Percentiles rank a stretch among this genome's conserved stretches.
These are phyloP conservation scores for Unio delphinus DNA, from an alignment of 2,888 invertebrate species.

Conservation along the genomic window DNA sequence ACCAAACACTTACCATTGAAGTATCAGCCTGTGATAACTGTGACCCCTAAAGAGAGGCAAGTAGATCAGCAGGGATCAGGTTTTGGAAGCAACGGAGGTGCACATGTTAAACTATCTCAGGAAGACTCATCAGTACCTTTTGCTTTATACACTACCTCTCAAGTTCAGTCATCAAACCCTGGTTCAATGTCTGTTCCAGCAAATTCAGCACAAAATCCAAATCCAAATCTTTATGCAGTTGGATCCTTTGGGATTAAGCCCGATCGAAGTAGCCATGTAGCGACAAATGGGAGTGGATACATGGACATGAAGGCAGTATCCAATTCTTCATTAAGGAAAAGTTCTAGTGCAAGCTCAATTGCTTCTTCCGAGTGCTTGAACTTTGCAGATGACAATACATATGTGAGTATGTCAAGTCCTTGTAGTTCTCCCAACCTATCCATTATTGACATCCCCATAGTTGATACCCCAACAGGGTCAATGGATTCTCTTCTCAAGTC, in stretches of 20 bases:
- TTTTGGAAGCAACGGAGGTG: conserved; percentile 13
- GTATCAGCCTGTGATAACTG: conserved; percentile 53
- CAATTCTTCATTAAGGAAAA: conserved; percentile 15
- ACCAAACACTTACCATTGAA: conserved; percentile 34
- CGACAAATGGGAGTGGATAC: conserved; percentile 32
- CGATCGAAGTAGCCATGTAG: conserved; percentile 18
- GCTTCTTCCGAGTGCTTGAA: conserved; percentile 39
- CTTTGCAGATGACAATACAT: conserved; percentile 44
- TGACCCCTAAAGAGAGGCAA: conserved; percentile 46
- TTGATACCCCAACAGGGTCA: conserved; percentile 43
- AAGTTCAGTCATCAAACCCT: conserved; percentile 24
- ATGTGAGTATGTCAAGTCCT: conserved; percentile 54
- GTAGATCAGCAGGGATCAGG: conserved; percentile 19
- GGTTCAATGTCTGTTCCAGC: conserved; percentile 5
- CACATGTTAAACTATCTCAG: conserved; percentile 22
- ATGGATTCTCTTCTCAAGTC: conserved; percentile 39
- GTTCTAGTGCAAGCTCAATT: conserved; percentile 40
- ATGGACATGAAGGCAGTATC: conserved; percentile 37
- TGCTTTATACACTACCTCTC: neutral
- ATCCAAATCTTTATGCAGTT: conserved; percentile 35
- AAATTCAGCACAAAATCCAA: conserved; percentile 3
- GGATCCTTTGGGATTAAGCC: conserved; percentile 33
- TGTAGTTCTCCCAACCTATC: conserved; percentile 55
- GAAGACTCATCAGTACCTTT: conserved; percentile 17
- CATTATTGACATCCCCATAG: conserved; percentile 44